These are phyloP conservation scores for Sturnira hondurensis DNA, from an alignment of 2,113 vertebrate genomes.

Conservation along the genomic window DNA sequence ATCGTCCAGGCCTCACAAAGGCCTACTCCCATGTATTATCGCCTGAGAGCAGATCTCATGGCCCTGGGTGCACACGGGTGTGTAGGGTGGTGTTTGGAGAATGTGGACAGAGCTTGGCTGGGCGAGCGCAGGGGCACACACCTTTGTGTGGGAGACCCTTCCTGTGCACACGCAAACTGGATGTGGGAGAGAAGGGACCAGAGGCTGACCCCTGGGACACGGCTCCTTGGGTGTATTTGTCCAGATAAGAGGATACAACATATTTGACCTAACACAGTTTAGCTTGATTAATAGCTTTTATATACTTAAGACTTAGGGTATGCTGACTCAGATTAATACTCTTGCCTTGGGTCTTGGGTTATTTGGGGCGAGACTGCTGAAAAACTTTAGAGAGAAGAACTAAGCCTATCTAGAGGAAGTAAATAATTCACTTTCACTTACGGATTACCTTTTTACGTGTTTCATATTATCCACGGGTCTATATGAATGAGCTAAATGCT, in stretches of 20 bases:
- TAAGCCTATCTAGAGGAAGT: neutral
- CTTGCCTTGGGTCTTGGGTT: neutral
- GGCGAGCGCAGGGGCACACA: neutral
- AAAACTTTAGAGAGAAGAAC: neutral
- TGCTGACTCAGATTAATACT: neutral
- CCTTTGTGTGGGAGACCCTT: neutral
- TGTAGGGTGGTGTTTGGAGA: neutral
- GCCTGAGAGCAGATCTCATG: neutral
- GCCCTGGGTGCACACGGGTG: rapidly evolving
- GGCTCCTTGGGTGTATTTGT: neutral
- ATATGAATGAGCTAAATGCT: neutral
- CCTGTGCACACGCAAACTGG: neutral
- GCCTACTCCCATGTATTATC: neutral
- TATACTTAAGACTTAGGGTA: neutral
- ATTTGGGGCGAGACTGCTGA: neutral
- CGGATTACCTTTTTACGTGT: neutral
- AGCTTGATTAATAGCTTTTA: neutral
- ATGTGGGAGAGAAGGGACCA: no score
- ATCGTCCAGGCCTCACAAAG: neutral
- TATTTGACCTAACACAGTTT: neutral
- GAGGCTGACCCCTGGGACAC: rapidly evolving
- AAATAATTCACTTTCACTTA: neutral
- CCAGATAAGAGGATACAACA: neutral
- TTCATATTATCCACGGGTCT: neutral
- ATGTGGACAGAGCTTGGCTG: rapidly evolving